Base-by-base conservation (phyloP, 2,888 invertebrate species). In the Uropetala carovei region DNA sequence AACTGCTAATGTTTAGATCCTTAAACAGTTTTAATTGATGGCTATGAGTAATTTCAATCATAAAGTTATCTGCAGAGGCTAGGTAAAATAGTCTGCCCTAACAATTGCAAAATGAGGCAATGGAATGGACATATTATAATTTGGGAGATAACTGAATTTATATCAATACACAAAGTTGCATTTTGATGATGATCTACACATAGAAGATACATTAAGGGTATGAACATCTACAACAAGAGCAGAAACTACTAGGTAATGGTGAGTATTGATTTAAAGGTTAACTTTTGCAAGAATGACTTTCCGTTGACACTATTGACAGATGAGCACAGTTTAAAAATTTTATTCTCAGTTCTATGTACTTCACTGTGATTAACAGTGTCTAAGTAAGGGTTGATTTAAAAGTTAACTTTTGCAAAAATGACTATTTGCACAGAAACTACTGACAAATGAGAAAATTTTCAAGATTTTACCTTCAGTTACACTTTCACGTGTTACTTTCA, bases 261-360 rank as follows among this genome's bases (percentile, higher is more conserved):
- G 75, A 75, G 75, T 75, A 75, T 75, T 75, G 13, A 75, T 75
- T 43, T 75, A 75, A 75, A 75, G 22, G 27, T 75, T 75, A 43
- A 43, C 43, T 75, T 75, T 22, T 75, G 75, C 22, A 75, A 75
- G 11, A 75, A 75, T 22, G 13, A 27, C 75, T 75, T 22, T 75
- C 13, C 22, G 13, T 75, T n/a, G 22, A 75, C 75, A 75, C 22
- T 27, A 75, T 27, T 75, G 22, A 75, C 75, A 75, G 75, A 75
- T 27, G 27, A 22, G 75, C 75, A 75, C 75, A 75, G 22, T 75
- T 22, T n/a, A 27, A 13, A 75, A 13, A 75, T 75, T 75, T 75
- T 75, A 11, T 27, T 75, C 13, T 75, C 43, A 43, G 5, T 43
- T 43, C 1, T 43, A 43, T 5, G n/a, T n/a, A n/a, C n/a, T n/a